Percentiles rank a stretch among this genome's conserved stretches.
Conservation (phyloP, 2,797 vertebrate genomes). For the Rhadinocentrus ornatus region DNA sequence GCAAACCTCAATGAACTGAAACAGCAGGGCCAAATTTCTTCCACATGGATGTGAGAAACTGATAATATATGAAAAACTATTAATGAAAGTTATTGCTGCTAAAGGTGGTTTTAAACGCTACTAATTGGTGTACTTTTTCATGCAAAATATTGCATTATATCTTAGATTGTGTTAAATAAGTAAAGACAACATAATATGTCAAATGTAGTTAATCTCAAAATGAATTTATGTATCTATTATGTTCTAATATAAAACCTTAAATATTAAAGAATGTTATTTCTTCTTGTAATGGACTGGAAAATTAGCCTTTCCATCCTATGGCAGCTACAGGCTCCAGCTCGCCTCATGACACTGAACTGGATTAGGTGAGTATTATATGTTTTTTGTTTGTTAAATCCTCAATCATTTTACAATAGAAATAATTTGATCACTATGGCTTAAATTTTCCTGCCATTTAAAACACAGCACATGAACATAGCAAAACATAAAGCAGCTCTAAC, state of each 20-base stretch:
- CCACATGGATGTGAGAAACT: neutral
- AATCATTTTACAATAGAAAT: neutral
- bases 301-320: too few species aligned
- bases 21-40: too few species aligned
- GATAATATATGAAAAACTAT: neutral
- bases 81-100: neutral
- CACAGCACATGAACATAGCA: constrained; percentile 1
- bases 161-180: neutral
- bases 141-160: neutral
- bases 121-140: neutral
- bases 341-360: neutral
- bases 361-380: neutral
- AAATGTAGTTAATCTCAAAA: neutral
- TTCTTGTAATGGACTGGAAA: too few species aligned
- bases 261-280: neutral
- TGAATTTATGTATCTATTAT: neutral
- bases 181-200: neutral
- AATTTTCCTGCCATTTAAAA: neutral
- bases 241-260: neutral
- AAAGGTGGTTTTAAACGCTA: neutral
- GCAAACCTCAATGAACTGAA: too few species aligned
- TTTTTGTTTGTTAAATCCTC: neutral
- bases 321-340: too few species aligned
- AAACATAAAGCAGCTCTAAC: constrained; percentile 26
- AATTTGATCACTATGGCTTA: neutral